Evolutionary conservation across 1,140 invertebrate species (phyloP).

Genomic region (Venturia canescens): DNA sequence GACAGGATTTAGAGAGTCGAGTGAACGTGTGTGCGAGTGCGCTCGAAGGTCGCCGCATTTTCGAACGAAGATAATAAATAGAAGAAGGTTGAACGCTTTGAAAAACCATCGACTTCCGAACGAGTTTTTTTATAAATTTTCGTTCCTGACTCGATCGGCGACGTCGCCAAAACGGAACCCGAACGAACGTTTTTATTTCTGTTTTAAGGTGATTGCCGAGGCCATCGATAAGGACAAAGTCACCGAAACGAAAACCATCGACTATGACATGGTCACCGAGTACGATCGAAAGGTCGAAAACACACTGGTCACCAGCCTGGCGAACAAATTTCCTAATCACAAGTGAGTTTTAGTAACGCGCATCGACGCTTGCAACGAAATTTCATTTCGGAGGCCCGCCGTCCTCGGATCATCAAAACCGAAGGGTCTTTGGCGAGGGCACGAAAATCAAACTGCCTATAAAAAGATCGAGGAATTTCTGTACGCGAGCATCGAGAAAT

Average conservation of each 20-base stretch:
- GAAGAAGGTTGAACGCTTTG: too few relatives aligned
- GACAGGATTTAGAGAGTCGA: not conserved
- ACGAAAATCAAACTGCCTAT: too few relatives aligned
- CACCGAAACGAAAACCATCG: conserved; percentile 79
- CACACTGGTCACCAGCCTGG: conserved; percentile 79
- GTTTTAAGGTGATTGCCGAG: conserved; percentile 71
- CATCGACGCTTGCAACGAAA: too few relatives aligned
- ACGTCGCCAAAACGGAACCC: not conserved
- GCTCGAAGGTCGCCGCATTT: conserved; percentile 17
- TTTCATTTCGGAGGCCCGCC: too few relatives aligned
- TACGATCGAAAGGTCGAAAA: conserved; percentile 86
- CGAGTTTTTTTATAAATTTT: not conserved
- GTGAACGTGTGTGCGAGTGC: conserved; percentile 6
- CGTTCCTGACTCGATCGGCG: not conserved
- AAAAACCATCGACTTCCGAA: not conserved
- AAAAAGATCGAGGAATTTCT: too few relatives aligned
- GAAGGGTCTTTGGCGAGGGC: too few relatives aligned
- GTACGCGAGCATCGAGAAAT: too few relatives aligned
- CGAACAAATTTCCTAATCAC: conserved; percentile 81
- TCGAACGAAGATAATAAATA: not conserved
- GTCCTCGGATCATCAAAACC: too few relatives aligned
- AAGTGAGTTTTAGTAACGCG: too few relatives aligned
- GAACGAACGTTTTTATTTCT: too few relatives aligned
- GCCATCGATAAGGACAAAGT: conserved; percentile 78
- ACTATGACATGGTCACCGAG: conserved; percentile 87